Base-by-base conservation (phyloP, 2,888 invertebrate genomes). In the Trachelus stipa region DNA sequence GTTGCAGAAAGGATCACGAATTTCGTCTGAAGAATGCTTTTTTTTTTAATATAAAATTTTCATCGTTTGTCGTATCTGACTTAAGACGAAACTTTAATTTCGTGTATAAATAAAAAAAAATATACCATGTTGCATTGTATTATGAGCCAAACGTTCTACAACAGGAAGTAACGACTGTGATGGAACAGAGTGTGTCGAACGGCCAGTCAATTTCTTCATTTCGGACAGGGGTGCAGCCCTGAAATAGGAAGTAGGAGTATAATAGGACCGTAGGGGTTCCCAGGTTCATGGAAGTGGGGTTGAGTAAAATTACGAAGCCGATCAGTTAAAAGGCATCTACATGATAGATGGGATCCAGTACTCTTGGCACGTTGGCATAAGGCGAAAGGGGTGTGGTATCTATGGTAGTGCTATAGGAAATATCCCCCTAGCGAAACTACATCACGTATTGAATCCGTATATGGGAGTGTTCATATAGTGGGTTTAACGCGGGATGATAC, bases 271-370 rank as follows among this genome's bases (percentile, higher is more conserved):
- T 56, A 23, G 56, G 56, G 56, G 23, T 23, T 23, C 56, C 23
- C 56, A 56, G 23, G 56, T 23, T 56, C 56, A 9, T 9, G 56
- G 2, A 56, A 23, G 56, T 56, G 56, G 56, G 56, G 9, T 71
- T 23, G 71, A 71, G 71, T 31, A 31, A 34, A 71, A 71, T 71
- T 71, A 71, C 71, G 71, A 71, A 71, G 82, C 80, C 85, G 87
- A 86, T 86, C 82, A 84, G 84, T 84, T 85, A 87, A 88, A 86
- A 87, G 86, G 84, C 81, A 35, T 35, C 12, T 79, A 81, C 81
- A 79, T 85, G 86, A 86, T 85, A 83, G 86, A 85, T 85, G 84
- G 84, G 56, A 56, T 23, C 78, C 78, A 75, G 77, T 35, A 79
- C 81, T 81, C 78, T 81, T 83, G 79, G 79, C 76, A 76, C 80